Evolutionary conservation across 2,797 vertebrate genomes (phyloP), one percentile per base, ranked within the genome.

Genomic region (Danio aesculapii): DNA sequence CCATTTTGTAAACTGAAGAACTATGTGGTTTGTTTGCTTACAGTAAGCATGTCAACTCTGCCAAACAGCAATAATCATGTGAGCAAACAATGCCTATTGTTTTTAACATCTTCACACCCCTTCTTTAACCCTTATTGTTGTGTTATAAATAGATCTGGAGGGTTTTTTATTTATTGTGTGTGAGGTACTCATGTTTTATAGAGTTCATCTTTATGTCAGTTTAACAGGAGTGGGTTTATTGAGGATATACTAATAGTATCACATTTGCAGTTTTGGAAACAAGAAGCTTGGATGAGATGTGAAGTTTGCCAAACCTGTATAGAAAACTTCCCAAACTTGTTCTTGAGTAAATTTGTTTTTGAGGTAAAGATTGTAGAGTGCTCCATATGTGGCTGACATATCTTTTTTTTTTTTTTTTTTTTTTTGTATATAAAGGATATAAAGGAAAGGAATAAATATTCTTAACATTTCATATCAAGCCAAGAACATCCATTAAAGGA

Each of bases 21-120:
- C 47, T 19, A 6, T 41, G 59, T 67, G 62, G 17, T 46, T 43
- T 47, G 52, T 58, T 58, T 58, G 52, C 52, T 77, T 39, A 17
- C 14, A 58, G 63, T 77, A n/a, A 77, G 10, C 10, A 17, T 55
- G 50, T 75, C 10, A 0, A 53, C 46, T 43, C 39, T 63, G 61
- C 16, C 11, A 16, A 53, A 21, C 8, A 6, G 8, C 14, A 53
- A 9, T 52, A 44, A 58, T 57, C 39, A 11, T 5, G 2, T 21
- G 39, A 76, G 61, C 49, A 76, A 66, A 55, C 64, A 55, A 7
- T 21, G 49, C 50, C 14, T 50, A 8, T 17, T 17, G 17, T 59
- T 73, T 41, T 17, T 52, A 70, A 71, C 39, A 16, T 30, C 5
- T 30, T 47, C 53, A 73, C 70, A 59, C 70, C 43, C 70, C 47